Evolutionary conservation across 2,888 invertebrate species (phyloP).

Genomic region (Drosophila sordidapex): DNA sequence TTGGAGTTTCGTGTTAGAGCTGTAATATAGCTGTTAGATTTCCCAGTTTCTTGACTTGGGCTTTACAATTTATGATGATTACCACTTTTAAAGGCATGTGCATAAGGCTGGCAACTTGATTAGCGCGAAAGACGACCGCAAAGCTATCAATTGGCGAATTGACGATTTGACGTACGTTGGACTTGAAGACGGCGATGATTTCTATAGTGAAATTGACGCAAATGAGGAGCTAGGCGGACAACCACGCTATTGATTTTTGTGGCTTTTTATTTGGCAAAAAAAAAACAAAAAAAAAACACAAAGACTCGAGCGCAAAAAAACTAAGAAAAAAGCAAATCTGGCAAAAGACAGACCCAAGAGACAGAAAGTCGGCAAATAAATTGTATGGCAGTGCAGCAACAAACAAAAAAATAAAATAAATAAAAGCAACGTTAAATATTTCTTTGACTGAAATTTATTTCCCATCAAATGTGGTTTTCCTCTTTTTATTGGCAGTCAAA

Average conservation of each 20-base stretch:
- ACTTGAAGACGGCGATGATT: constrained; percentile 47
- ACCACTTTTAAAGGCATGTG: constrained; percentile 46
- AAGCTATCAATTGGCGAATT: constrained; percentile 25
- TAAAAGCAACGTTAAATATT: constrained; percentile 33
- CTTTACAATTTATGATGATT: constrained; percentile 78
- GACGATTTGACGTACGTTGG: constrained; percentile 29
- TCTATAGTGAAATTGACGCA: constrained; percentile 65
- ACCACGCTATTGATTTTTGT: constrained; percentile 66
- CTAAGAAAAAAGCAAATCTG: constrained; percentile 12
- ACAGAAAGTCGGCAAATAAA: constrained; percentile 43
- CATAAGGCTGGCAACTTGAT: constrained; percentile 57
- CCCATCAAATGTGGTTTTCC: constrained; percentile 56
- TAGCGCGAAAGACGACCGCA: constrained; percentile 55
- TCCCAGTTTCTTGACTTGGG: constrained; percentile 45
- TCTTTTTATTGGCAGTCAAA: constrained; percentile 28
- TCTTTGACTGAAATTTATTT: constrained; percentile 50
- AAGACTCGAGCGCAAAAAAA: constrained; percentile 2
- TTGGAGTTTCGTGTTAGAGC: constrained; percentile 8
- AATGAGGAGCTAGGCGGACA: constrained; percentile 56
- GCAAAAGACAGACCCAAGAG: constrained; percentile 1
- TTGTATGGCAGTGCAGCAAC: constrained; percentile 30
- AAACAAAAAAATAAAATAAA: constrained; percentile 6
- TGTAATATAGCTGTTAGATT: constrained; percentile 49
- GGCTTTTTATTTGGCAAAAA: constrained; percentile 48
- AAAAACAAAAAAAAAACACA: constrained; percentile 6